Evolutionary conservation across 2,113 vertebrate genomes (phyloP).

Genomic region (Zingel zingel): DNA sequence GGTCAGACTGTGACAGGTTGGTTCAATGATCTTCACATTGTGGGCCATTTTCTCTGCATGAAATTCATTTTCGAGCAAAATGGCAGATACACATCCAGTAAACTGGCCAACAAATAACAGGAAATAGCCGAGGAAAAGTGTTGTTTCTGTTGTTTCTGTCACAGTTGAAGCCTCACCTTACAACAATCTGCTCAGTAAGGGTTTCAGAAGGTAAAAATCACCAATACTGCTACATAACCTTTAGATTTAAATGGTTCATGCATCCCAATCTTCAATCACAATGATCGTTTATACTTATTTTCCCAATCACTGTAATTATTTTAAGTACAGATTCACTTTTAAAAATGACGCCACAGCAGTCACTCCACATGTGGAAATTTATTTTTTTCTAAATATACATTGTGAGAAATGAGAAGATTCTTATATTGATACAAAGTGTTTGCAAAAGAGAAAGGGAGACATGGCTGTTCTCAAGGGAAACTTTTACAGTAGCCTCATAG

Average conservation of each 20-base stretch:
- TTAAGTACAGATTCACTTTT: neutral
- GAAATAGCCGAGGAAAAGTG: neutral
- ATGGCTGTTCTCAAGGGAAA: neutral
- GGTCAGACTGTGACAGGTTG: conserved; percentile 55
- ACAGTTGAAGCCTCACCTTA: neutral
- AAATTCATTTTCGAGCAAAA: conserved; percentile 44
- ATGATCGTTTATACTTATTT: neutral
- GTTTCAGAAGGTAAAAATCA: neutral
- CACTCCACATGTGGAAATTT: neutral
- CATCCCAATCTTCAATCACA: neutral
- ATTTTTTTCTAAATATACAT: neutral
- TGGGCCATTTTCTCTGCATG: conserved; percentile 41
- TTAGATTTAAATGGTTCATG: neutral
- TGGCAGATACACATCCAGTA: conserved; percentile 13
- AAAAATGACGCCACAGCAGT: neutral
- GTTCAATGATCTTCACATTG: conserved; percentile 47
- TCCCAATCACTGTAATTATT: neutral
- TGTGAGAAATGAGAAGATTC: neutral
- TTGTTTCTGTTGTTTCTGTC: conserved; percentile 33
- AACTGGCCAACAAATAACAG: conserved; percentile 48
- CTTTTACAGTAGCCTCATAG: neutral
- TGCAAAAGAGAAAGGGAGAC: neutral
- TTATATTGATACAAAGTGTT: neutral
- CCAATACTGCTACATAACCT: neutral
- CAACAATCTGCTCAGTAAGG: neutral